These are phyloP conservation scores for Scotopteryx bipunctaria DNA, from an alignment of 2,888 invertebrate species.

Conservation along the genomic window DNA sequence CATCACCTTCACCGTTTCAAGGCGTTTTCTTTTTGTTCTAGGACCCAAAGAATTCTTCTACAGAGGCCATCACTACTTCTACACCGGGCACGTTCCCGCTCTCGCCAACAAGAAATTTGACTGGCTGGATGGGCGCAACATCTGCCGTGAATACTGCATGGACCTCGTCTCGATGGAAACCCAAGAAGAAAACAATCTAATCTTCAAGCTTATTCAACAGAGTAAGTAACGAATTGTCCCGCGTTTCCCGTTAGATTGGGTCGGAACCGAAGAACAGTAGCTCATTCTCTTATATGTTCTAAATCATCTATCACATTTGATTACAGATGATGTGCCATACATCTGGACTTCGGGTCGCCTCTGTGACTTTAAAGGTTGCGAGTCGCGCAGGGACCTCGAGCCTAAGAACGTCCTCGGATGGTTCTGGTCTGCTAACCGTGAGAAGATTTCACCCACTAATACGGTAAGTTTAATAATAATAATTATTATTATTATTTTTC, in stretches of 20 bases:
- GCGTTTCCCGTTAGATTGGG: background rate
- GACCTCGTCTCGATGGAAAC: slow-evolving; percentile 95
- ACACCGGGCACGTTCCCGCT: slow-evolving; percentile 90
- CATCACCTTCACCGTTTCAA: slow-evolving; percentile 33
- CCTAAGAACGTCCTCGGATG: slow-evolving; percentile 93
- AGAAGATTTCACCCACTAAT: slow-evolving; percentile 93
- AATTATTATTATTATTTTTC: too few species aligned
- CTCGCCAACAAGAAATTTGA: slow-evolving; percentile 92
- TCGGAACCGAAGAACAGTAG: too few species aligned
- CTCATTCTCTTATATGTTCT: background rate
- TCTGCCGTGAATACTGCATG: slow-evolving; percentile 97
- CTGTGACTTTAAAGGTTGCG: slow-evolving; percentile 97
- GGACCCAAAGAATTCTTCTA: slow-evolving; percentile 96
- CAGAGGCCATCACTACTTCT: slow-evolving; percentile 94
- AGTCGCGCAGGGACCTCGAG: slow-evolving; percentile 92
- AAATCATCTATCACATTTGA: slow-evolving; percentile 24
- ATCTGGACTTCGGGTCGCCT: slow-evolving; percentile 97
- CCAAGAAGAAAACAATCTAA: slow-evolving; percentile 94
- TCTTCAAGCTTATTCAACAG: slow-evolving; percentile 94
- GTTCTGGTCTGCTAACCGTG: slow-evolving; percentile 97
- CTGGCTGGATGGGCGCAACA: slow-evolving; percentile 95
- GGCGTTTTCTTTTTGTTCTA: slow-evolving; percentile 51
- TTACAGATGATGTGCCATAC: slow-evolving; percentile 92
- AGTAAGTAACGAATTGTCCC: slow-evolving; percentile 73
- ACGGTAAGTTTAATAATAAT: too few species aligned